Evolutionary conservation across 1,140 invertebrate species (phyloP), one percentile per base, ranked within the genome.

Genomic region (Notospermus geniculatus): DNA sequence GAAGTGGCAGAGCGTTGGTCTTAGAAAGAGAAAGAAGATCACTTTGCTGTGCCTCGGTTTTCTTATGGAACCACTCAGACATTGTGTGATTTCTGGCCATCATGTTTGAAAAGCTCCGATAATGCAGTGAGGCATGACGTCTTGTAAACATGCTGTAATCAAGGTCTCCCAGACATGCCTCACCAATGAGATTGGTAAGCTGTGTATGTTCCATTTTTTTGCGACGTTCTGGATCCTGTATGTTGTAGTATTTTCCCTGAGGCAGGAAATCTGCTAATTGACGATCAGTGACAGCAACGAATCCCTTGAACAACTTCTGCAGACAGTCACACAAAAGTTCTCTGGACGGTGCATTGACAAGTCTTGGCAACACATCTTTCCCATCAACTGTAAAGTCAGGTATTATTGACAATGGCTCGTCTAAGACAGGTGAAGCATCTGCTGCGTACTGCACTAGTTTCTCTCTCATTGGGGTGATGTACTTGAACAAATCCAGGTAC

Each of bases 241-340:
- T 45, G 5, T 27, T 9, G 17, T 22, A 27, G 60, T 60, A 67
- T 15, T 32, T 29, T 28, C 66, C 66, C 53, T 29, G 45, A 5
- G 50, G 23, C 1, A 67, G 29, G 53, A 65, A 60, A 53, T 68
- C 66, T 30, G 13, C 52, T 4, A 65, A 36, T 23, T 65, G 66
- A 29, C 59, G 39, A 52, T 57, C 29, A 9, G 32, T 36, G 5
- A 65, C 45, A 30, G 29, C 23, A 25, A 59, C 2, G 29, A 63
- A 56, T 2, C 39, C 5, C 22, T 13, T n/a, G 54, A 46, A 60
- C 9, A 67, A 19, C 2, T 43, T 11, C n/a, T 50, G 29, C 15
- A 65, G 28, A 36, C 9, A 17, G 19, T 29, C 41, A 17, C 11
- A 43, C n/a, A 57, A 5, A 2, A 19, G 15, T 32, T 39, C 11